Conservation (phyloP, 2,113 vertebrate species). For the Paramormyrops kingsleyae region DNA sequence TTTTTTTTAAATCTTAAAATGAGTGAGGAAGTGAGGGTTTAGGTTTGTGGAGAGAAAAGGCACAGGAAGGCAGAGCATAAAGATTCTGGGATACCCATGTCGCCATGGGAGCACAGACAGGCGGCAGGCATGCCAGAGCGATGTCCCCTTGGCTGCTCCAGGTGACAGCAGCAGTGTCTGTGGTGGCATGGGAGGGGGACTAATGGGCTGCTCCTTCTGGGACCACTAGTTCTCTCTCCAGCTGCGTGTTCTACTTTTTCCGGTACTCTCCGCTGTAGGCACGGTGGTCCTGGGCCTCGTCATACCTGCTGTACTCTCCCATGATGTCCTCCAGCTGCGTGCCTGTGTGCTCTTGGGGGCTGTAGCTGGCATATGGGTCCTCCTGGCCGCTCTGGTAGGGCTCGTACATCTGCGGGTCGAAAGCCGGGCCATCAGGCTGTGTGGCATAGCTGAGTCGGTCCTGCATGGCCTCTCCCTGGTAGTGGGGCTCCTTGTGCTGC, state of each 20-base stretch:
- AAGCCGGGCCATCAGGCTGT: constrained; percentile 31
- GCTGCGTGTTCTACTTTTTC: constrained; percentile 49
- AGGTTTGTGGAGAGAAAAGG: background rate
- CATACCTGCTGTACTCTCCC: constrained; percentile 53
- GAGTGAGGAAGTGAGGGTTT: background rate
- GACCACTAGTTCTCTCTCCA: background rate
- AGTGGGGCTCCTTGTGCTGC: constrained; percentile 28
- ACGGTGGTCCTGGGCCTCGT: constrained; percentile 43
- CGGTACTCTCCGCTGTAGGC: constrained; percentile 59
- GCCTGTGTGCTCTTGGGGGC: constrained; percentile 40
- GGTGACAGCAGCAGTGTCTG: background rate
- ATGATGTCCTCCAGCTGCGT: constrained; percentile 60
- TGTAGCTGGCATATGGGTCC: constrained; percentile 53
- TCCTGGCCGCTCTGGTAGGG: constrained; percentile 64
- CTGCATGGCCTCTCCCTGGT: constrained; percentile 37
- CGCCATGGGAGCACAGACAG: background rate
- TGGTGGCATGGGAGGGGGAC: background rate
- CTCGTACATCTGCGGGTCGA: constrained; percentile 55
- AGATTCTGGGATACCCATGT: background rate
- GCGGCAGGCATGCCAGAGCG: background rate
- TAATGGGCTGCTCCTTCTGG: background rate
- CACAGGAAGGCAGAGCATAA: background rate
- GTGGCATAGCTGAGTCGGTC: constrained; percentile 20
- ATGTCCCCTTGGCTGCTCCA: background rate
- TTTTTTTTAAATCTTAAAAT: background rate